Conservation (phyloP, 1,140 invertebrate species). For the Monochamus saltuarius region DNA sequence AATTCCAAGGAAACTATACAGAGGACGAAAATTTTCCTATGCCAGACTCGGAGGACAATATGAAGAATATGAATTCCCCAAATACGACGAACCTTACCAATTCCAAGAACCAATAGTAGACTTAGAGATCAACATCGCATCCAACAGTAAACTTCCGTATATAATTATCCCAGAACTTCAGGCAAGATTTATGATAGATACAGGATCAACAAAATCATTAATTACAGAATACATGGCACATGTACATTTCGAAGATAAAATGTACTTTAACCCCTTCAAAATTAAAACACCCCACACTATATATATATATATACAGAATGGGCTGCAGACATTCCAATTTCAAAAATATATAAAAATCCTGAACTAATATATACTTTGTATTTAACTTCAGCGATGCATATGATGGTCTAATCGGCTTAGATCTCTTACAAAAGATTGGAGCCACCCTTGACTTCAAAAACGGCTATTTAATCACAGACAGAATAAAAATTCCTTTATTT, state of each 20-base stretch:
- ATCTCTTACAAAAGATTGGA: conserved; percentile 14
- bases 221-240: conserved; percentile 18
- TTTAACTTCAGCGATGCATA: conserved; percentile 13
- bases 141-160: conserved; percentile 9
- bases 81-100: too few relatives aligned
- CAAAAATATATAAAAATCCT: background rate
- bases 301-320: conserved; percentile 11
- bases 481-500: conserved; percentile 3
- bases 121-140: too few relatives aligned
- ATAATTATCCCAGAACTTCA: conserved; percentile 21
- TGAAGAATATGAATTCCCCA: too few relatives aligned
- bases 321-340: background rate
- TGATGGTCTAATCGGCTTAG: conserved; percentile 16
- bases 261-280: conserved; percentile 21
- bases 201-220: conserved; percentile 19
- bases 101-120: too few relatives aligned
- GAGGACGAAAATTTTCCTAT: too few relatives aligned
- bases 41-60: too few relatives aligned
- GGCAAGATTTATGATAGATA: conserved; percentile 22
- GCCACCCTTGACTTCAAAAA: conserved; percentile 5
- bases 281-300: conserved; percentile 23
- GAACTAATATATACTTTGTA: conserved; percentile 11
- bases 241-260: conserved; percentile 16
- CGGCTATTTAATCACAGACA: conserved; percentile 1
- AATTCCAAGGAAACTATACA: too few relatives aligned